Conservation (phyloP, 64 coral and sea anemone genomes). For the Cladopsammia gracilis region DNA sequence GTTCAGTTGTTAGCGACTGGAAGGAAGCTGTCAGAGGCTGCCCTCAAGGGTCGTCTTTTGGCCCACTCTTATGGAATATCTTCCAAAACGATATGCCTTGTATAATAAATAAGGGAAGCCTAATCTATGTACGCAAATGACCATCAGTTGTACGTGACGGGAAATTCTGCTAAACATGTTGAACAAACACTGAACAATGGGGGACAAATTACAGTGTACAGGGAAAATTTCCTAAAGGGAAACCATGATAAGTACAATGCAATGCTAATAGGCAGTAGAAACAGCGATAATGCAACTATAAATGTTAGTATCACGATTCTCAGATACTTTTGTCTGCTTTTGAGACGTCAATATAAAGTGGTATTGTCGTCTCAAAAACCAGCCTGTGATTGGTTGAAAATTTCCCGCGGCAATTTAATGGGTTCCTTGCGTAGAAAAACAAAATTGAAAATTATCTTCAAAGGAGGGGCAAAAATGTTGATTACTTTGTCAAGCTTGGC, state of each 20-base stretch:
- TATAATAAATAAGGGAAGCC: not conserved
- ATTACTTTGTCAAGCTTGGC: too few relatives aligned
- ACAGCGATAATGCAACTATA: too few relatives aligned
- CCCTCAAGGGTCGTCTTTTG: not conserved
- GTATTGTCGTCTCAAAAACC: too few relatives aligned
- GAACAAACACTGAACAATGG: not conserved
- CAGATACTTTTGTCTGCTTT: too few relatives aligned
- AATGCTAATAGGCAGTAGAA: not conserved
- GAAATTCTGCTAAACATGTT: not conserved
- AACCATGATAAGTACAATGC: not conserved
- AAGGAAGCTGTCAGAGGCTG: not conserved
- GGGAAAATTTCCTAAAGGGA: not conserved
- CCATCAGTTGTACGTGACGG: not conserved
- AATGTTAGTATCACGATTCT: too few relatives aligned
- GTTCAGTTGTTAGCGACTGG: not conserved
- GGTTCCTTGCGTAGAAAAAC: too few relatives aligned
- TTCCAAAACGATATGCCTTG: not conserved
- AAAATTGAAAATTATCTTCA: too few relatives aligned
- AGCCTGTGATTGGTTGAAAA: too few relatives aligned
- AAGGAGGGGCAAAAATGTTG: too few relatives aligned
- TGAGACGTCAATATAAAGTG: too few relatives aligned
- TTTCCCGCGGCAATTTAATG: too few relatives aligned
- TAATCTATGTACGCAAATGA: not conserved
- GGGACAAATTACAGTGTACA: not conserved
- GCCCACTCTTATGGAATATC: not conserved